Percentiles rank a stretch among this genome's conserved stretches.
Evolutionary conservation across 2,113 vertebrate genomes (phyloP).

Genomic region (Melanerpes aurifrons): DNA sequence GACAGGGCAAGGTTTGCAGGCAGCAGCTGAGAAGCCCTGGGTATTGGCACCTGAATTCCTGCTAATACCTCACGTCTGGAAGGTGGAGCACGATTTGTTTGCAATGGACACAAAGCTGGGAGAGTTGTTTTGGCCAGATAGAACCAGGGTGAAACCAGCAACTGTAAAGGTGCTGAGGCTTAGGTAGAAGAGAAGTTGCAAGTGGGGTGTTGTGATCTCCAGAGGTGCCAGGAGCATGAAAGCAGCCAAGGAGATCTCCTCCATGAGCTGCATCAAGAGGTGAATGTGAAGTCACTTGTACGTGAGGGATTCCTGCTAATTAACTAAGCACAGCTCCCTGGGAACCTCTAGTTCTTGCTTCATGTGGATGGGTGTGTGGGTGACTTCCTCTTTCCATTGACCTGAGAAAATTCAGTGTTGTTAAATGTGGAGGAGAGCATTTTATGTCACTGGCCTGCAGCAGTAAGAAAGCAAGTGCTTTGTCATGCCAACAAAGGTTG

Average conservation of each 20-base stretch:
- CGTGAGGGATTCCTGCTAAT: constrained; percentile 5
- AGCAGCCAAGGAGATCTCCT: neutral
- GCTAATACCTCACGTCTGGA: neutral
- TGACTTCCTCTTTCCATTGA: constrained; percentile 6
- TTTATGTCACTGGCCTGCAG: neutral
- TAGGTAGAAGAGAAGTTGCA: neutral
- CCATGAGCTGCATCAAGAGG: neutral
- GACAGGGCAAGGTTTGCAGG: neutral
- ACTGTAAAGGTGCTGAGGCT: neutral
- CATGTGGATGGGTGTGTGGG: neutral
- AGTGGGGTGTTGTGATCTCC: neutral
- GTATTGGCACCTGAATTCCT: neutral
- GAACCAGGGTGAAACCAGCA: neutral
- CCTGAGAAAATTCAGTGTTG: neutral
- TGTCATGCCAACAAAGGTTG: constrained; percentile 42
- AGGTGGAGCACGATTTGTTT: neutral
- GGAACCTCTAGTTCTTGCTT: neutral
- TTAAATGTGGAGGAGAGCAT: constrained; percentile 8
- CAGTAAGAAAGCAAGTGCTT: constrained; percentile 8
- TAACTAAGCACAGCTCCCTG: neutral
- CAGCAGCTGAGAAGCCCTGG: neutral
- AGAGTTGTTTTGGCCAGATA: neutral
- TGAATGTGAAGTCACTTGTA: neutral
- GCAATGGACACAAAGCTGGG: constrained; percentile 14
- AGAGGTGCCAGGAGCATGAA: neutral